Percentiles rank a stretch among this genome's conserved stretches.
phyloP scores from a whole-genome alignment of 2,888 invertebrate genomes.

The Cephus sareptanus region DNA sequence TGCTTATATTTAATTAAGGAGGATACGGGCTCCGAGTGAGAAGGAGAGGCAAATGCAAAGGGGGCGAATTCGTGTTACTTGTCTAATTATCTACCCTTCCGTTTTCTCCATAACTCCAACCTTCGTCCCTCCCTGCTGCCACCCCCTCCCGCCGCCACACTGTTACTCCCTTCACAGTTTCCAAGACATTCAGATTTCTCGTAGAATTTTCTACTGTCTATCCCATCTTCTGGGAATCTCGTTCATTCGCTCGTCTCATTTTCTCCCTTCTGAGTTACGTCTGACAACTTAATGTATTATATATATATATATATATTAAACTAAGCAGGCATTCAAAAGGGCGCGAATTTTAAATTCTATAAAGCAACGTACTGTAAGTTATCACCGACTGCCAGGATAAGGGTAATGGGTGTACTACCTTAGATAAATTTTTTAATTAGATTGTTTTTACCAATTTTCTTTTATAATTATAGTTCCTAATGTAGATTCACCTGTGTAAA shows the following conservation, averaged over 20 bases:
- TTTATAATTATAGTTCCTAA: slow-evolving; percentile 30
- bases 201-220: no score
- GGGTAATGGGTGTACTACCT: background rate
- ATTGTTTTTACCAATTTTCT: slow-evolving; percentile 29
- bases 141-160: slow-evolving; percentile 21
- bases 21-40: slow-evolving; percentile 45
- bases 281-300: background rate
- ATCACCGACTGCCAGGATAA: background rate
- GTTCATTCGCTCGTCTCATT: background rate
- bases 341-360: background rate
- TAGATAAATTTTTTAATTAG: slow-evolving; percentile 42
- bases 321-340: background rate
- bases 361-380: background rate
- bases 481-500: background rate
- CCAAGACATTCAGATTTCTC: no score
- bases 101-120: slow-evolving; percentile 18
- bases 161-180: slow-evolving; percentile 6
- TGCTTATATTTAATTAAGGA: slow-evolving; percentile 62
- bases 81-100: slow-evolving; percentile 58
- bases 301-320: background rate
- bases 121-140: slow-evolving; percentile 34
- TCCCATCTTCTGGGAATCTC: no score
- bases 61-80: slow-evolving; percentile 51
- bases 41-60: slow-evolving; percentile 17
- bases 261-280: slow-evolving; percentile 17